These are phyloP conservation scores for Ptychoptera albimana DNA, from an alignment of 2,888 invertebrate genomes.

Conservation along the genomic window DNA sequence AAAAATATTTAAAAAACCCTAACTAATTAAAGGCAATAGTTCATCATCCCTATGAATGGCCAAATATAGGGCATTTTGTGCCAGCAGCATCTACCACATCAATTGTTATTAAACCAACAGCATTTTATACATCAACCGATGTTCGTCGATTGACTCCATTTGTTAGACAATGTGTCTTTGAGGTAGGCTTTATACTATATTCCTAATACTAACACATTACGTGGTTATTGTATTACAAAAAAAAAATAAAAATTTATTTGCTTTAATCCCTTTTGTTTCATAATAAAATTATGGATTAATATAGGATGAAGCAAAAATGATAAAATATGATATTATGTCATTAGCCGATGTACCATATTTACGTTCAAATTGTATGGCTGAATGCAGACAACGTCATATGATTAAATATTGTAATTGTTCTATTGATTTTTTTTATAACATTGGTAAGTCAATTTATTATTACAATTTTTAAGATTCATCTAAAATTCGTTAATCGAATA, in stretches of 20 bases:
- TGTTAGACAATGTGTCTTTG: slow-evolving; percentile 20
- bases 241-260: too few species aligned
- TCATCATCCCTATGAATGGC: slow-evolving; percentile 7
- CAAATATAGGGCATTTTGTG: slow-evolving; percentile 5
- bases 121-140: slow-evolving; percentile 6
- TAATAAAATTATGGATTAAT: not conserved
- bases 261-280: not conserved
- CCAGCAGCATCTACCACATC: slow-evolving; percentile 2
- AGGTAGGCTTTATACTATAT: slow-evolving; percentile 11
- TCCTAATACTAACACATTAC: too few species aligned
- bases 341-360: slow-evolving; percentile 24
- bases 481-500: too few species aligned
- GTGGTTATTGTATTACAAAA: too few species aligned
- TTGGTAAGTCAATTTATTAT: slow-evolving; percentile 14
- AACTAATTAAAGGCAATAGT: slow-evolving; percentile 7
- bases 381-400: slow-evolving; percentile 27
- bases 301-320: not conserved
- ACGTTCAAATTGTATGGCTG: slow-evolving; percentile 25
- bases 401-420: slow-evolving; percentile 27
- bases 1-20: too few species aligned
- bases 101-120: slow-evolving; percentile 7
- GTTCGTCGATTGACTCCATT: slow-evolving; percentile 1
- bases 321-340: slow-evolving; percentile 8
- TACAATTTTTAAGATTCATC: too few species aligned
- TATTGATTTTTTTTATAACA: slow-evolving; percentile 26